Base-by-base conservation (phyloP, 2,888 invertebrate genomes). In the Xanthia icteritia region DNA sequence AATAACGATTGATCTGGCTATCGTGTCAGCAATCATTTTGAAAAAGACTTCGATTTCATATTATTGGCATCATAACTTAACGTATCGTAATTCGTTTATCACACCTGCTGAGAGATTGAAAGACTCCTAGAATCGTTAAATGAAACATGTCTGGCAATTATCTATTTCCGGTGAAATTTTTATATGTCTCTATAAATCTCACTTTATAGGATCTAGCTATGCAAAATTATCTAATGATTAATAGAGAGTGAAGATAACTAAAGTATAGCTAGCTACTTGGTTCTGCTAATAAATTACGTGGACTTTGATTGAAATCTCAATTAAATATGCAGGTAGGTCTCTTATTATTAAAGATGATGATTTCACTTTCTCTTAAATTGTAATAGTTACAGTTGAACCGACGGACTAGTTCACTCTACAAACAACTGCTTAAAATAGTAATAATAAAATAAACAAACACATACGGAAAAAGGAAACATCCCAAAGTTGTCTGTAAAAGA, bases 301-400 rank as follows among this genome's bases (percentile, higher is more conserved):
- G 45, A 63, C 23, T 70, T 56, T 56, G 70, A 77, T 77, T 36
- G 17, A 63, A 78, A 77, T 71, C 71, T 70, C 36, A 23, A 9
- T 27, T 77, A 61, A 76, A 68, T 60, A 77, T 51, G 60, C n/a
- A 36, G 60, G 13, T n/a, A n/a, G 31, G 31, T 76, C 2, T 67
- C n/a, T 42, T 54, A 42, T 54, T 54, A 68, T 31, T 31, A 56
- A 66, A 56, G 54, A 71, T 23, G 61, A 15, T 63, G 17, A 27
- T 71, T 61, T 78, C 23, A 63, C 79, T 77, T 78, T 79, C 71
- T 71, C 54, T 31, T 71, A 36, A 71, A 63, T n/a, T 27, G 13
- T 31, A 2, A 20, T 31, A 70, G 45, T 48, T 48, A 58, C 1
- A 15, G 56, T 23, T n/a, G 70, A 70, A 13, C 11, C 5, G 31